phyloP scores from a whole-genome alignment of 1,140 invertebrate species.

The Chlorops oryzae region DNA sequence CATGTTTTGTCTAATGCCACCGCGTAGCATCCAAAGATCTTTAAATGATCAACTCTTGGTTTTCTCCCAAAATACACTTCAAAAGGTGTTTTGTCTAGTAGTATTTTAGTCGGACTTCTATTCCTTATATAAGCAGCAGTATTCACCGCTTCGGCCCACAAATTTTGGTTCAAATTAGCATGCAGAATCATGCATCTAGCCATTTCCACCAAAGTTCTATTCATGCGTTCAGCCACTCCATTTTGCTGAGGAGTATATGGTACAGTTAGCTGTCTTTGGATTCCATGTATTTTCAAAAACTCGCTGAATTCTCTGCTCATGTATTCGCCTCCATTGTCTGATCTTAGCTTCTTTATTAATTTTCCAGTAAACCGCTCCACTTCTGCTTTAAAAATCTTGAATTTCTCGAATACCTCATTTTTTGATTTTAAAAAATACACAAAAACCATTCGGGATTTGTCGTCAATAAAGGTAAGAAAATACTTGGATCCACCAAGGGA shows the following conservation, averaged over 20 bases:
- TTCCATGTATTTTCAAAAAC: conserved; percentile 14
- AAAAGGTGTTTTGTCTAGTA: conserved; percentile 28
- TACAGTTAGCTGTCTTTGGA: conserved; percentile 25
- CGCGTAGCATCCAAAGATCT: conserved; percentile 20
- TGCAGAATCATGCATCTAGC: conserved; percentile 43
- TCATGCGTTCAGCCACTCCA: conserved; percentile 34
- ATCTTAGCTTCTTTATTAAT: conserved; percentile 12
- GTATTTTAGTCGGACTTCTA: conserved; percentile 26
- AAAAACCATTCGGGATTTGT: conserved; percentile 35
- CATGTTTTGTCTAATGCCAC: conserved; percentile 16
- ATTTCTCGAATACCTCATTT: conserved; percentile 37
- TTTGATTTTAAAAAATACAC: conserved; percentile 47
- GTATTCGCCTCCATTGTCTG: conserved; percentile 17
- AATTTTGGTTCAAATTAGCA: conserved; percentile 22
- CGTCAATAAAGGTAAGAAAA: conserved; percentile 48
- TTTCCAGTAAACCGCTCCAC: conserved; percentile 29
- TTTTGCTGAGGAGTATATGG: conserved; percentile 40
- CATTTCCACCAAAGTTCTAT: conserved; percentile 33
- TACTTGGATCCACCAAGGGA: conserved; percentile 40
- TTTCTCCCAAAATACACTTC: conserved; percentile 34
- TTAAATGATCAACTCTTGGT: conserved; percentile 24
- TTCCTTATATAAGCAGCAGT: conserved; percentile 20
- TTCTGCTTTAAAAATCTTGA: conserved; percentile 27
- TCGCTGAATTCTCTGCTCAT: conserved; percentile 9
- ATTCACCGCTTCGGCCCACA: conserved; percentile 38